Base-by-base conservation (phyloP, 2,888 invertebrate species). In the Folsomia candida region DNA sequence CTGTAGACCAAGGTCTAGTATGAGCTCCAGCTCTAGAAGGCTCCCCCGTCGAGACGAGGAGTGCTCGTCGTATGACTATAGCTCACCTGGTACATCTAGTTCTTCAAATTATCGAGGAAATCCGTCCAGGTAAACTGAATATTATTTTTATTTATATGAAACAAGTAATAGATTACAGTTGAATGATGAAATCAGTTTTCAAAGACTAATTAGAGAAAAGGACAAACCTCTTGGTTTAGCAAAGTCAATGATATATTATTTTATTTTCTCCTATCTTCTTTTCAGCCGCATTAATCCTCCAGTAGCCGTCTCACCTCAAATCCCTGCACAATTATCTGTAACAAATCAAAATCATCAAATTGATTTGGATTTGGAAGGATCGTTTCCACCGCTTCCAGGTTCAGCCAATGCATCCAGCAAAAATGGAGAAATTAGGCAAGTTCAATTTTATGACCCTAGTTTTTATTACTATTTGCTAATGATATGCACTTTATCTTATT, bases 321-420 rank as follows among this genome's bases (percentile, higher is more conserved):
- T 54, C 20, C 27, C 70, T 51, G 54, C 61, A 20, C 72, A 70
- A 60, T 54, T 51, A 51, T 20, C 57, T 14, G 47, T 66, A 9
- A 62, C 60, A 58, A 63, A 54, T 61, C 70, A 70, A 27, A 65
- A 57, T 54, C 65, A 65, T 28, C 65, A 75, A 62, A 75, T 75
- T 14, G 77, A 90, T 81, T 92, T 92, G 84, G 91, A 92, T 83
- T 85, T 92, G 80, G 91, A 90, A 83, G 89, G 90, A 71, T 87
- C 89, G 67, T 92, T 92, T 83, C 92, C 92, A 76, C 92, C 92
- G 71, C 85, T 92, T 81, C 91, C 91, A 73, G 90, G 91, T 82
- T 84, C 86, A 73, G 85, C 85, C 1, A 74, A 72, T 54, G 54
- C 76, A 24, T 69, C 73, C 37, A 74, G 73, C 4, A 78, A 77